Evolutionary conservation across 2,888 invertebrate species (phyloP), one percentile per base, ranked within the genome.

Genomic region (Hesperia comma): DNA sequence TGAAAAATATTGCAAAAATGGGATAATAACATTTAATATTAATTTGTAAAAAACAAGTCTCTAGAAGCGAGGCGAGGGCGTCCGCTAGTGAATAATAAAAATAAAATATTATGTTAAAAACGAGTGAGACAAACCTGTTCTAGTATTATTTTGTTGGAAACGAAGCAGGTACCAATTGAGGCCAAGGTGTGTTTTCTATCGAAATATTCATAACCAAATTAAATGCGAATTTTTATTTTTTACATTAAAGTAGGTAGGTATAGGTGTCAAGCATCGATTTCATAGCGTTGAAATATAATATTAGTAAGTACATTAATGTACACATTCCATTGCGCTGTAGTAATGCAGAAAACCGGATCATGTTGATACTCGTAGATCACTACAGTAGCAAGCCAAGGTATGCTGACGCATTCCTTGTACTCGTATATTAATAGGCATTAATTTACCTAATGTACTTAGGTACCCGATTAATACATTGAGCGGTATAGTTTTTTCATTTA

Each of bases 331-430:
- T 41, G 1, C n/a, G 41, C 14, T 14, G 41, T 61, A 17, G 33
- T 49, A 33, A 51, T 37, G 40, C 14, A 40, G 15, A 53, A 32
- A 51, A 61, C 61, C 61, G 61, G 53, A 61, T 61, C n/a, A 10
- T 61, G 37, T 61, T n/a, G 37, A 6, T 15, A n/a, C n/a, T n/a
- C n/a, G n/a, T n/a, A 37, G 40, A 61, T 53, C 21, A 53, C 37
- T 51, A 21, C 51, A 40, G 21, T 61, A 51, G 49, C 51, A 51
- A 37, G 37, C 46, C 7, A 51, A 33, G n/a, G 49, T 37, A 61
- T 51, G n/a, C 15, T 51, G 40, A 51, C 51, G 51, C 51, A 51
- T 61, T 61, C 40, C 51, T 51, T 51, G 15, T 26, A n/a, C 61
- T 14, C 14, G 37, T 19, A 33, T 14, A 33, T 33, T 21, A 14